Evolutionary conservation across 2,888 invertebrate species (phyloP), one percentile per base, ranked within the genome.

Genomic region (Linnaemya tessellans): DNA sequence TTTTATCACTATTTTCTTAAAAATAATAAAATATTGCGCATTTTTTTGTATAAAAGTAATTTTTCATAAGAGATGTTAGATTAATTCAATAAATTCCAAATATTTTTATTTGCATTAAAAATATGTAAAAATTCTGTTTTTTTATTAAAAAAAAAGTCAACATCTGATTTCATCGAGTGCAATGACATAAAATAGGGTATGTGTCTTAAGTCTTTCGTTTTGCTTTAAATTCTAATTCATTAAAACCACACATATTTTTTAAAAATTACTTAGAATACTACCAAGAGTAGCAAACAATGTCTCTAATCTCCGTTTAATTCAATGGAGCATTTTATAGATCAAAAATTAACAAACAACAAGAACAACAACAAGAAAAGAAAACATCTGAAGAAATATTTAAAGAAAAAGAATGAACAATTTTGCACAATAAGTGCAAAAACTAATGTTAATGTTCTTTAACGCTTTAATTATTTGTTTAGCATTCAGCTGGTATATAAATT

Each of bases 351-450:
- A 41, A 70, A n/a, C 22, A 51, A 58, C 43, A 35, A 60, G 20
- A 60, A 60, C n/a, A 22, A 60, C 2, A 30, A 30, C 5, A 30
- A 30, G 30, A 5, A 30, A 30, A 2, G 30, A 2, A 30, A 30
- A n/a, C n/a, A n/a, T n/a, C n/a, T n/a, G 30, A 30, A 3, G 30
- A 30, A 5, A 30, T 3, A 30, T 30, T 9, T 20, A 20, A 58
- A 5, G 35, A 30, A 38, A 65, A 64, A 60, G 38, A 56, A 60
- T 15, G 49, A 73, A 78, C 41, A 71, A 70, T 79, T 82, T 82
- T 82, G 75, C 80, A 80, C 65, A 30, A 71, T 25, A 64, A 67
- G 86, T 80, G 83, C 83, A 64, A 84, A 73, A 85, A 82, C 82
- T 60, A 70, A 80, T 84, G 86, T 86, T 86, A 70, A 68, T 67